Percentiles rank a stretch among this genome's conserved stretches.
Conservation (phyloP, 2,888 invertebrate genomes). For the Conus canariensis region DNA sequence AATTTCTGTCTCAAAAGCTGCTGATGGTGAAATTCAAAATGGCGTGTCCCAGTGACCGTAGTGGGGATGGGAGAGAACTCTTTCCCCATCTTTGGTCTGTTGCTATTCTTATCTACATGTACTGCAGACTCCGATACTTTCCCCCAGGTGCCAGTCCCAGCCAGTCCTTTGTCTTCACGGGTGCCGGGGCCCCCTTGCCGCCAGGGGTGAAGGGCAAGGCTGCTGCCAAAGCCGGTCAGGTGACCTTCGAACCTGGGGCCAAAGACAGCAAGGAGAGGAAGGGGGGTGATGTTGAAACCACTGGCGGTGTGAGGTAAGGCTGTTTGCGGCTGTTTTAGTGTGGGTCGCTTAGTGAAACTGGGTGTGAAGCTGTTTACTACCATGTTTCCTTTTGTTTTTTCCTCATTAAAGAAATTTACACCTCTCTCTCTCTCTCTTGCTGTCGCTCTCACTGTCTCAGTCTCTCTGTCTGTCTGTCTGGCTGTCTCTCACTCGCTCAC, state of each 20-base stretch:
- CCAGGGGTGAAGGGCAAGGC: conserved; percentile 59
- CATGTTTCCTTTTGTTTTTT: no score
- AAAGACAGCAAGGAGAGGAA: conserved; percentile 28
- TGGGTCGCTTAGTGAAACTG: not conserved
- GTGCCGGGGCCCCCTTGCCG: conserved; percentile 74
- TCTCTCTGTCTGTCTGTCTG: no score
- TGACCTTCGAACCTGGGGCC: conserved; percentile 57
- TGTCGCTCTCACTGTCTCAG: no score
- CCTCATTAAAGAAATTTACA: no score
- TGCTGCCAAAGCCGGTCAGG: conserved; percentile 53
- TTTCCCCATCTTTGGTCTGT: no score
- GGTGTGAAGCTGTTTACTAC: not conserved
- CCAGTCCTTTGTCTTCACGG: conserved; percentile 75
- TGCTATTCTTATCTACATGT: no score
- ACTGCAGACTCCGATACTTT: not conserved
- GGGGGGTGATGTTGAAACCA: not conserved
- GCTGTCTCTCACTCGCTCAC: no score
- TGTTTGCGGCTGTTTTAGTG: not conserved
- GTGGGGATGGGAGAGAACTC: no score
- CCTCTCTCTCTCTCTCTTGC: no score
- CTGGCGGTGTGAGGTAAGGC: conserved; percentile 2
- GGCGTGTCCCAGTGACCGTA: no score
- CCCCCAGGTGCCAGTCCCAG: conserved; percentile 72
- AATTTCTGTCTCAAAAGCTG: no score
- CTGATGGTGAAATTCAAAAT: no score